Percentiles rank a stretch among this genome's conserved stretches.
phyloP scores from a whole-genome alignment of 2,113 vertebrate genomes.

The Monarcha castaneiventris region DNA sequence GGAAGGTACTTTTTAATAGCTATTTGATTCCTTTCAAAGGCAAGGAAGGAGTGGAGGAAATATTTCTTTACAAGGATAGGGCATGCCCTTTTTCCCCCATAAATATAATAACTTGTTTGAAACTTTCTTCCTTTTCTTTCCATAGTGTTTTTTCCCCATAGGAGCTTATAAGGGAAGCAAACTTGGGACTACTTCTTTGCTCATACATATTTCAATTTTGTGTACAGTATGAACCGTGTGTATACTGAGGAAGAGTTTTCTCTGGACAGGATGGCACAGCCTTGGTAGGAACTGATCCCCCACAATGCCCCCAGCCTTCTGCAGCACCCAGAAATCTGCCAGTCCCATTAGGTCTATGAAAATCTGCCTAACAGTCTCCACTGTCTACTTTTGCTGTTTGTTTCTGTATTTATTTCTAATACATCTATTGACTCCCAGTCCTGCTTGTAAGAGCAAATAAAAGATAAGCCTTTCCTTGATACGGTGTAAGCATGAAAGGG shows the following conservation, averaged over 20 bases:
- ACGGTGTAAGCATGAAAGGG: not conserved
- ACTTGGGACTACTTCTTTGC: not conserved
- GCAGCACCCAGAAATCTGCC: not conserved
- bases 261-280: not conserved
- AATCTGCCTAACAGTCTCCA: not conserved
- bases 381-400: not conserved
- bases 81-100: not conserved
- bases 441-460: not conserved
- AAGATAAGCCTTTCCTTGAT: not conserved
- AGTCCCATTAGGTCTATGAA: not conserved
- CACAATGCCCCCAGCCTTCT: not conserved
- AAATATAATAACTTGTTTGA: not conserved
- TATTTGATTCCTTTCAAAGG: conserved; percentile 5
- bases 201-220: not conserved
- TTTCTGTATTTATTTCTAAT: not conserved
- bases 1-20: conserved; percentile 40
- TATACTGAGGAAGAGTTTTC: not conserved
- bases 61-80: conserved; percentile 13
- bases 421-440: not conserved
- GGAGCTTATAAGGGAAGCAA: not conserved
- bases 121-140: conserved; percentile 1
- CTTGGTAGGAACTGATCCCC: not conserved
- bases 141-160: not conserved
- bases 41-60: not conserved
- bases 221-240: fast-evolving